Evolutionary conservation across 1,140 invertebrate species (phyloP), one percentile per base, ranked within the genome.

Genomic region (Drosophila orena): DNA sequence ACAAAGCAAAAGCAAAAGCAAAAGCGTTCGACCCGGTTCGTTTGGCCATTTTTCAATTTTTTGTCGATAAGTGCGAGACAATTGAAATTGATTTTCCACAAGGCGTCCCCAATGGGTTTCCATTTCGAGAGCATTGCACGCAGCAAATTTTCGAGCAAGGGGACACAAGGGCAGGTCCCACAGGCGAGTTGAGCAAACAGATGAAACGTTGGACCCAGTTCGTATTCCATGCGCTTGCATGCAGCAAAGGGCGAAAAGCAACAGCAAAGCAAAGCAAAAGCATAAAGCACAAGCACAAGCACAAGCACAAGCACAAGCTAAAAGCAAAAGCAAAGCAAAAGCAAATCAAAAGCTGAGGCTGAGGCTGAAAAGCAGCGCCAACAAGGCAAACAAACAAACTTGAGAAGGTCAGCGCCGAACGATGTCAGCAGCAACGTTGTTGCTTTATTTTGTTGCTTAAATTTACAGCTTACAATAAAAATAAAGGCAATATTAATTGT

Each of bases 71-170:
- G 81, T 86, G 81, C 60, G 64, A 86, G 65, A 64, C 81, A 86
- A 86, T 86, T 77, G 83, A 81, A 85, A 85, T 88, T 85, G 74
- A 88, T 88, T 85, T 85, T 85, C 55, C 47, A 50, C 77, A 54
- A 55, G 74, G 75, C 66, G 64, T 57, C 42, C 64, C 27, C 66
- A 57, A 70, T 70, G 66, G 54, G 72, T 52, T 65, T 59, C 47
- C 65, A 56, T 64, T 62, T 69, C 40, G 64, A 50, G 59, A 65
- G 72, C 50, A 49, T 60, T 62, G 69, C 50, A 75, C 59, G 72
- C 60, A 58, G 68, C 49, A 30, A 30, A 8, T 11, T 43, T 57
- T 30, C 40, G 22, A 38, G 10, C 15, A 17, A 49, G 74, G 43
- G 35, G 30, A 7, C 30, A 62, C 72, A 68, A 40, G 64, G 64